These are phyloP conservation scores for Columbina picui DNA, from an alignment of 2,113 vertebrate genomes.

Conservation along the genomic window DNA sequence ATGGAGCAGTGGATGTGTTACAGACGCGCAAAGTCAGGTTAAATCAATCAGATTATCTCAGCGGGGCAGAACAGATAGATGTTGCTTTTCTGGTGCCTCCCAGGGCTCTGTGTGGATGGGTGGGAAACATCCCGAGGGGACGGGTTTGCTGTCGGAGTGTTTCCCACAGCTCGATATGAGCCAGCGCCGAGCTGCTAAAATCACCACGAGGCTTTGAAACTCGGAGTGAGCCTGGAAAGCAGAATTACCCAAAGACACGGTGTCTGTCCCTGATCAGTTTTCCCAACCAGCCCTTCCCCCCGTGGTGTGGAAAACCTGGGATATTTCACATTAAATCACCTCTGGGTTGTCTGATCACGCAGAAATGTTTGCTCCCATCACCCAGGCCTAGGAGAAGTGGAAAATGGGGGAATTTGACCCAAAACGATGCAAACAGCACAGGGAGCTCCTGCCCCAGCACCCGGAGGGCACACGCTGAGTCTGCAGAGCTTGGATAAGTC, in stretches of 20 bases:
- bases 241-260: neutral
- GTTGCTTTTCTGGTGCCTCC: neutral
- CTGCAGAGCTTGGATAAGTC: neutral
- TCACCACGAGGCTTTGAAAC: neutral
- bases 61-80: neutral
- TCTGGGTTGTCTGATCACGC: no score
- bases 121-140: neutral
- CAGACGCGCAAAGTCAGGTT: neutral
- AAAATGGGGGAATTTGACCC: neutral
- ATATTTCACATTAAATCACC: neutral
- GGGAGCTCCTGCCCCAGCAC: neutral
- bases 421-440: fast-evolving
- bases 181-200: neutral
- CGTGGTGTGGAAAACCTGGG: neutral
- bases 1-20: neutral
- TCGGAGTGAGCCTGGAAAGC: neutral
- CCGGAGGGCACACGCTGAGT: neutral
- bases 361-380: neutral
- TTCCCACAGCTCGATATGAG: neutral
- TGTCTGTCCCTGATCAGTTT: neutral
- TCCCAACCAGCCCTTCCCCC: neutral
- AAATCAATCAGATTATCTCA: neutral
- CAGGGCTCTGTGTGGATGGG: neutral
- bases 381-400: neutral
- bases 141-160: neutral